Evolutionary conservation across 2,888 invertebrate genomes (phyloP).

Genomic region (Hololepta plana): DNA sequence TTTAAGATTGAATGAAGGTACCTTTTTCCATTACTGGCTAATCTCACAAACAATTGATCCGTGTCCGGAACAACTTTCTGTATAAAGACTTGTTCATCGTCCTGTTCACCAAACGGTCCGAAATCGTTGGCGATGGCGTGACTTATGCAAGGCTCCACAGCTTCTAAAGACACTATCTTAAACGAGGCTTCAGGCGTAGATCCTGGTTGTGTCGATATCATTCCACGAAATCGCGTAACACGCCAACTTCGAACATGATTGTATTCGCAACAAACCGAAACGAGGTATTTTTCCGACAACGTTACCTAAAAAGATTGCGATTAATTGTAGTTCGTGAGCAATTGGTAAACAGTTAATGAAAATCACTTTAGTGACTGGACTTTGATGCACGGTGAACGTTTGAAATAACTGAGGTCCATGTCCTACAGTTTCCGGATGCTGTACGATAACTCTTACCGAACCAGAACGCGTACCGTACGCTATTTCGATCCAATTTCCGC

Average conservation of each 20-base stretch:
- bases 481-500: constrained; percentile 99
- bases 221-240: constrained; percentile 90
- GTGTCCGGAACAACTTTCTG: constrained; percentile 97
- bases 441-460: constrained; percentile 91
- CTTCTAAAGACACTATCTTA: constrained; percentile 74
- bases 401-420: constrained; percentile 97
- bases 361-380: constrained; percentile 77
- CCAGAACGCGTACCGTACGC: constrained; percentile 96
- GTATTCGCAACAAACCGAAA: constrained; percentile 93
- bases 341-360: constrained; percentile 1
- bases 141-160: constrained; percentile 44
- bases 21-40: constrained; percentile 91
- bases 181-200: constrained; percentile 95
- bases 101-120: constrained; percentile 94
- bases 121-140: constrained; percentile 46
- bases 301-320: constrained; percentile 44
- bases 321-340: background rate
- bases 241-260: constrained; percentile 97
- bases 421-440: constrained; percentile 97
- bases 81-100: constrained; percentile 94
- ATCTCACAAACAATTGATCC: constrained; percentile 80
- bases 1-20: constrained; percentile 18
- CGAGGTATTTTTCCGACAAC: constrained; percentile 84
- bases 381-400: constrained; percentile 93
- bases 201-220: constrained; percentile 98